Conservation (phyloP, 2,888 invertebrate species). For the Phaonia tiefii region DNA sequence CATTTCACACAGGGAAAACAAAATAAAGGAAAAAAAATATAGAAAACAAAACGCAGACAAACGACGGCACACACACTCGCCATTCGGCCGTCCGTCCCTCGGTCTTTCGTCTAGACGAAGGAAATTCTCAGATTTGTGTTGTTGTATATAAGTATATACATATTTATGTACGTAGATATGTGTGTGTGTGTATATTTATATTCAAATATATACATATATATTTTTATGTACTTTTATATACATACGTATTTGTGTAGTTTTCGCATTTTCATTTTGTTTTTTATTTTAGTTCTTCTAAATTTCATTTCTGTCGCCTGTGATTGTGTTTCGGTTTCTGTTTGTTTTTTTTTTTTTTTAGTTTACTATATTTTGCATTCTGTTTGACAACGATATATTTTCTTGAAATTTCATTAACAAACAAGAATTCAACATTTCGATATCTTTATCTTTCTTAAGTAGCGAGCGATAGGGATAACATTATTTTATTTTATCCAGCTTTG, state of each 20-base stretch:
- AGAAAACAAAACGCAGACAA: conserved; percentile 49
- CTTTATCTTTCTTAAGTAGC: too few relatives aligned
- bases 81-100: background rate
- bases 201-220: background rate
- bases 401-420: too few relatives aligned
- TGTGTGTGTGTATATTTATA: background rate
- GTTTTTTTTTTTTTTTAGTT: background rate
- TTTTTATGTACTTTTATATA: conserved; percentile 38
- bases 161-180: conserved; percentile 1
- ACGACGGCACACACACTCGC: conserved; percentile 54
- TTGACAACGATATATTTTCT: too few relatives aligned
- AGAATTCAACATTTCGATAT: too few relatives aligned
- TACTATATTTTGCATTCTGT: background rate
- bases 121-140: conserved; percentile 61
- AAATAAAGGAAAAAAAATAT: conserved; percentile 48
- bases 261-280: conserved; percentile 45
- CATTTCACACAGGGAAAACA: conserved; percentile 56
- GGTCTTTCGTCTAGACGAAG: conserved; percentile 62
- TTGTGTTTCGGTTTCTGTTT: conserved; percentile 46
- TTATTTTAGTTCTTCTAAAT: conserved; percentile 45
- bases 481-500: too few relatives aligned
- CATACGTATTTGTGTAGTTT: conserved; percentile 24
- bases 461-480: too few relatives aligned
- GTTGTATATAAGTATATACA: conserved; percentile 9
- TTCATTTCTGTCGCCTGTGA: conserved; percentile 57